phyloP scores from a whole-genome alignment of 2,797 vertebrate genomes.

The Cetoscarus ocellatus region DNA sequence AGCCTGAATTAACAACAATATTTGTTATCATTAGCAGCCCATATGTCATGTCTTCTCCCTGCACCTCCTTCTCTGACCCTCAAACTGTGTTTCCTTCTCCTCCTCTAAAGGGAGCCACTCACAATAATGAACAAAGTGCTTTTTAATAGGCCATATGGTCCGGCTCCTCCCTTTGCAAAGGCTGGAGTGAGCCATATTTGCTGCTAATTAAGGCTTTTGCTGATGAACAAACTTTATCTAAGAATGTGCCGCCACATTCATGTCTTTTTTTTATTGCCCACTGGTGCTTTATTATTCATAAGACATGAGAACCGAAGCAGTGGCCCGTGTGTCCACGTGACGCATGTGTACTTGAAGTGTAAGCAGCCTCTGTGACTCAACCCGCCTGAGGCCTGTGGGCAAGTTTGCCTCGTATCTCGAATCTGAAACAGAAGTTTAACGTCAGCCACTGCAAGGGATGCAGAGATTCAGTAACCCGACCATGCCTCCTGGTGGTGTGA shows the following conservation, averaged over 20 bases:
- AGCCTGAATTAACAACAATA: slow-evolving; percentile 46
- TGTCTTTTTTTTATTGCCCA: slow-evolving; percentile 36
- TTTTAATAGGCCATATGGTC: slow-evolving; percentile 85
- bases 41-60: slow-evolving; percentile 67
- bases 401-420: slow-evolving; percentile 52
- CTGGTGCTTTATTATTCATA: slow-evolving; percentile 76
- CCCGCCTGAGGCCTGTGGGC: slow-evolving; percentile 32
- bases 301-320: slow-evolving; percentile 54
- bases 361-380: slow-evolving; percentile 65
- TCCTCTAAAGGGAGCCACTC: slow-evolving; percentile 72
- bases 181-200: slow-evolving; percentile 55
- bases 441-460: slow-evolving; percentile 31
- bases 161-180: slow-evolving; percentile 62
- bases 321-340: slow-evolving; percentile 61
- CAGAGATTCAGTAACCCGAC: slow-evolving; percentile 30
- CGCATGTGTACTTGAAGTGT: slow-evolving; percentile 61
- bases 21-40: slow-evolving; percentile 73
- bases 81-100: slow-evolving; percentile 61
- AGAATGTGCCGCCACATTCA: slow-evolving; percentile 9
- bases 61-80: slow-evolving; percentile 56
- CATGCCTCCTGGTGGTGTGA: slow-evolving; percentile 58
- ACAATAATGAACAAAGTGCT: slow-evolving; percentile 78
- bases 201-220: slow-evolving; percentile 63
- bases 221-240: slow-evolving; percentile 45
- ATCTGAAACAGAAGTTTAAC: slow-evolving; percentile 50